These are phyloP conservation scores for Napeogenes sylphis DNA, from an alignment of 2,888 invertebrate species.

Conservation along the genomic window DNA sequence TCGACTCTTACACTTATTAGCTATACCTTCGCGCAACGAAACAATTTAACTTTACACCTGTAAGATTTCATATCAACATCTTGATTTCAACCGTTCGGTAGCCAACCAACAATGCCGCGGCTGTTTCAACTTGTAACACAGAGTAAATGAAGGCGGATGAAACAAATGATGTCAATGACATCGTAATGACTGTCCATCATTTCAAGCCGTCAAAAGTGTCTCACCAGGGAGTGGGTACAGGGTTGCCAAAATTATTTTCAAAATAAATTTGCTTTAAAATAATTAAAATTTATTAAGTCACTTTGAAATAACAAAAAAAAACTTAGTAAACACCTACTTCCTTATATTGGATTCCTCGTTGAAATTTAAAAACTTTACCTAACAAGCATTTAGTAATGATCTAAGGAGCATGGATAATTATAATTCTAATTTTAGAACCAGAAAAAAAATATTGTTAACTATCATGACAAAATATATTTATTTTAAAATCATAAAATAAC, in stretches of 20 bases:
- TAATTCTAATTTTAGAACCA: too few species aligned
- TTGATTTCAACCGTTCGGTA: slow-evolving; percentile 37
- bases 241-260: slow-evolving; percentile 21
- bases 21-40: background rate
- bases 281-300: background rate
- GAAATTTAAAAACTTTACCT: too few species aligned
- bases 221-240: slow-evolving; percentile 36
- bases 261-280: background rate
- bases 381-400: too few species aligned
- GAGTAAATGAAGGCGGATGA: slow-evolving; percentile 49
- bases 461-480: too few species aligned
- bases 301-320: too few species aligned
- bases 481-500: too few species aligned
- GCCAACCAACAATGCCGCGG: slow-evolving; percentile 47
- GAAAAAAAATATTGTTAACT: too few species aligned
- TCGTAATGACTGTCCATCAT: slow-evolving; percentile 62
- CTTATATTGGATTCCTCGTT: too few species aligned
- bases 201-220: slow-evolving; percentile 60
- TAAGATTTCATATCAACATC: slow-evolving; percentile 25
- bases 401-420: too few species aligned
- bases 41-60: slow-evolving; percentile 6
- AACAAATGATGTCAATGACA: slow-evolving; percentile 69
- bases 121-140: slow-evolving; percentile 41
- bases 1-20: background rate
- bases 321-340: too few species aligned